phyloP scores from a whole-genome alignment of 2,113 vertebrate genomes.

The Istiophorus platypterus region DNA sequence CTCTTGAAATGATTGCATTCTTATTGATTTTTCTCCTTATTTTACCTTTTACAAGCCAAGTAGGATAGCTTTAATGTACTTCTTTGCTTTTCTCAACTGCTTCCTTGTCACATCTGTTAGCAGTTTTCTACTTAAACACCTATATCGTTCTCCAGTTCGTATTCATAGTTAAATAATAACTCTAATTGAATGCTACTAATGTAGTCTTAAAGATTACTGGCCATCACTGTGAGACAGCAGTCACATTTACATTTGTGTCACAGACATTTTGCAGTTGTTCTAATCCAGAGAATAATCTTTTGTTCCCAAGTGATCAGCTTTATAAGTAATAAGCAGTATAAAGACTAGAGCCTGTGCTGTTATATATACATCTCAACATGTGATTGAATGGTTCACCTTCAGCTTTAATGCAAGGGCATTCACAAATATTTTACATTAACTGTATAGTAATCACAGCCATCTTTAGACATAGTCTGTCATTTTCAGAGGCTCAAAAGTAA shows the following conservation, averaged over 20 bases:
- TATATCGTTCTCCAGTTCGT: slow-evolving; percentile 12
- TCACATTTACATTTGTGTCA: slow-evolving; percentile 23
- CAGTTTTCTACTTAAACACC: slow-evolving; percentile 19
- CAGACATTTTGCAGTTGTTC: background rate
- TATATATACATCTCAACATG: no score
- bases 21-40: slow-evolving; percentile 48
- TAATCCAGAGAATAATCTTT: slow-evolving; percentile 10
- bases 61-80: slow-evolving; percentile 7
- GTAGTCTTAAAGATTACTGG: background rate
- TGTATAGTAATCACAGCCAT: no score
- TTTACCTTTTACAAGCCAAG: slow-evolving; percentile 40
- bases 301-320: background rate
- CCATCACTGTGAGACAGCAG: background rate
- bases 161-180: background rate
- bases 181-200: slow-evolving; percentile 4
- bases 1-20: slow-evolving; percentile 59
- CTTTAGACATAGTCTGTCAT: no score
- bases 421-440: no score
- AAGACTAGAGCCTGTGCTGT: no score
- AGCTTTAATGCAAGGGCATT: no score
- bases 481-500: no score
- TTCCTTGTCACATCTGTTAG: slow-evolving; percentile 18
- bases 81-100: slow-evolving; percentile 5
- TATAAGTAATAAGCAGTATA: background rate
- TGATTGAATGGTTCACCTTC: no score